Evolutionary conservation across 92 coral and sea anemone species (phyloP), one percentile per base, ranked within the genome.

Genomic region (Nematostella vectensis): DNA sequence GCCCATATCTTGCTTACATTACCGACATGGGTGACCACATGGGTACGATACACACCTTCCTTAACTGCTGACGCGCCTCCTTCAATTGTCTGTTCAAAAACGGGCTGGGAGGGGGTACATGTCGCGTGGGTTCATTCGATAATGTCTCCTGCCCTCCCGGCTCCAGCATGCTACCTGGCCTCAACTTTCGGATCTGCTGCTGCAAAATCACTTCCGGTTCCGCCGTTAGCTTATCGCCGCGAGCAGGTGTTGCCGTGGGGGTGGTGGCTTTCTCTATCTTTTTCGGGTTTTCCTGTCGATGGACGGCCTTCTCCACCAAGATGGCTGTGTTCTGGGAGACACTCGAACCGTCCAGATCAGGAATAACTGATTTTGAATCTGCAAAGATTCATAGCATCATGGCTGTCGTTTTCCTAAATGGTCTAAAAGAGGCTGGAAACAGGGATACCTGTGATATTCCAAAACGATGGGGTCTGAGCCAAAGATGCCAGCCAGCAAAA

Each of bases 301-400:
- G 70, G 30, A 83, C 80, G 20, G 91, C 91, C 27, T 43, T 51
- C 13, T 74, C 88, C 28, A 85, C 95, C 40, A 85, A 48, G 22
- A 62, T 59, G 36, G 88, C 88, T 19, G 95, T 72, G 51, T 45
- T 45, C 18, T 45, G 42, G 42, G 42, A n/a, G n/a, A n/a, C n/a
- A n/a, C n/a, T n/a, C n/a, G n/a, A n/a, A n/a, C n/a, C n/a, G n/a
- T n/a, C n/a, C n/a, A n/a, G n/a, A n/a, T n/a, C n/a, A n/a, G n/a
- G n/a, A n/a, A n/a, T n/a, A n/a, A n/a, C n/a, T n/a, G n/a, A n/a
- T n/a, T n/a, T n/a, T n/a, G n/a, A n/a, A n/a, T n/a, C n/a, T n/a
- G n/a, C n/a, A n/a, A n/a, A n/a, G n/a, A n/a, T n/a, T n/a, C n/a
- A n/a, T n/a, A n/a, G n/a, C n/a, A n/a, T n/a, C n/a, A n/a, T n/a